Evolutionary conservation across 2,797 vertebrate genomes (phyloP).

Genomic region (Lepidocolaptes lacrymiger): DNA sequence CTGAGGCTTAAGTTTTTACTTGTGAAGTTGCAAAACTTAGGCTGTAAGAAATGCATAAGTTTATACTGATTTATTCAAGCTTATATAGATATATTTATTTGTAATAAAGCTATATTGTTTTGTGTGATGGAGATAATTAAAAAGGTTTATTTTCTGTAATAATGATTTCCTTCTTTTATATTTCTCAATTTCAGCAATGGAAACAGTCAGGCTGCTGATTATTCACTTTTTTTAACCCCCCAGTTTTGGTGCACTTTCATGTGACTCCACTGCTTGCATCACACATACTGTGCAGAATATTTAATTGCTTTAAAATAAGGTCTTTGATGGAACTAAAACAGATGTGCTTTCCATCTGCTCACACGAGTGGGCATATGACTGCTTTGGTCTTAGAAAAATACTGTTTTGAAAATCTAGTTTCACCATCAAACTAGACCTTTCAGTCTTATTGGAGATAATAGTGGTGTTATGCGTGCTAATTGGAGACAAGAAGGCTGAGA

Average conservation of each 20-base stretch:
- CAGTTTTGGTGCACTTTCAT: background rate
- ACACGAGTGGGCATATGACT: background rate
- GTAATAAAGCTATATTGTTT: background rate
- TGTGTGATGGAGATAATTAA: background rate
- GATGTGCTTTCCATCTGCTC: slow-evolving; percentile 22
- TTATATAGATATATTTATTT: background rate
- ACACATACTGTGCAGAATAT: background rate
- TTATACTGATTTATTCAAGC: background rate
- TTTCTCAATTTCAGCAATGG: background rate
- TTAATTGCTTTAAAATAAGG: slow-evolving; percentile 29
- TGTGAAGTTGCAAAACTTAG: background rate
- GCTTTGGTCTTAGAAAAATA: slow-evolving; percentile 11
- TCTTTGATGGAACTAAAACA: background rate
- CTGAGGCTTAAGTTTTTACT: background rate
- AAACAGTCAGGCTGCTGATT: background rate
- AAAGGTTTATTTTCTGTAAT: background rate
- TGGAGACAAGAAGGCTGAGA: background rate
- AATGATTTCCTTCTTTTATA: background rate
- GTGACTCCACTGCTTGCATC: background rate
- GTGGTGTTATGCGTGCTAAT: background rate
- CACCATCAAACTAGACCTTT: background rate
- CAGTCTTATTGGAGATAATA: background rate
- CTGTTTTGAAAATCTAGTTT: background rate
- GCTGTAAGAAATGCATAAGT: background rate
- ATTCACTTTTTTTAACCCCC: background rate